Evolutionary conservation across 2,888 invertebrate species (phyloP), one percentile per base, ranked within the genome.

Genomic region (Clivina fossor): DNA sequence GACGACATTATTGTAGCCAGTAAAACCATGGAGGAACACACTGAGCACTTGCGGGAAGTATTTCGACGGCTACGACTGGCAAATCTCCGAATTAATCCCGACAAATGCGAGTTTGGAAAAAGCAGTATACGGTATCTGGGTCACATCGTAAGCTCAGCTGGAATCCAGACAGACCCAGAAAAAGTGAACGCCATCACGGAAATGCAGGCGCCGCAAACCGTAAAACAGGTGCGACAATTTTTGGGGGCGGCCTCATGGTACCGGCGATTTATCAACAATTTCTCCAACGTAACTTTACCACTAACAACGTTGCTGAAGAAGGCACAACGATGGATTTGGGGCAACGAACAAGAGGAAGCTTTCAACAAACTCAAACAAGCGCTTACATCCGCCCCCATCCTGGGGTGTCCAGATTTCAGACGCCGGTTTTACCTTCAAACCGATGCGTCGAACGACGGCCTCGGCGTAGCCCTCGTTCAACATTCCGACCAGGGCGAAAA

Each of bases 1-100:
- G 64, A 66, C 46, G 66, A 65, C 48, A 62, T 67, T 4, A 62
- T 65, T 7, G 55, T 65, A 0, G 47, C 5, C 11, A 61, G 15
- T n/a, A 2, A 8, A 33, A 59, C 18, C 1, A 59, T 58, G 11
- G 48, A 56, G 20, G 47, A 58, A 16, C 61, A 61, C 26, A 3
- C 56, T 13, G 8, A 40, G n/a, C 58, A 59, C 20, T 26, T 59
- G 28, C 22, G 43, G 16, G 53, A 53, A 11, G 56, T 65, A 0
- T 58, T 64, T 2, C 26, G 24, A 3, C 20, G 62, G n/a, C 48
- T 64, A 1, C 8, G 58, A 4, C 35, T 54, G 9, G 61, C 62
- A 0, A 57, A 57, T 1, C 43, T 63, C 13, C 47, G 24, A 15
- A 24, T 60, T 3, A 63, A 61, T 24, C 22, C n/a, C 7, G 60